phyloP scores from a whole-genome alignment of 2,888 invertebrate genomes.

The Habroteleia sp. region DNA sequence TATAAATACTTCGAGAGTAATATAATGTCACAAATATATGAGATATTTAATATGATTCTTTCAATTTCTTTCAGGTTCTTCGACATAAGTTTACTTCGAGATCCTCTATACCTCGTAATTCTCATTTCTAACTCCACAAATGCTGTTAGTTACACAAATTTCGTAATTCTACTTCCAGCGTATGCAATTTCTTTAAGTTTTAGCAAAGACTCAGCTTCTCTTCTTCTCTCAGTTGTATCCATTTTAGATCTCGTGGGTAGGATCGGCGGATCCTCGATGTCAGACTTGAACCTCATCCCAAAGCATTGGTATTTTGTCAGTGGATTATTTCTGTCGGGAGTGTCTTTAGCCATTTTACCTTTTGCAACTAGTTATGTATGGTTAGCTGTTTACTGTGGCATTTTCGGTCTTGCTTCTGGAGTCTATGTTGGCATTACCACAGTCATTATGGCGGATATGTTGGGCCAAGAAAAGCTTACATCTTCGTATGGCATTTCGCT shows the following conservation, averaged over 20 bases:
- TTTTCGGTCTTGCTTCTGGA: constrained; percentile 92
- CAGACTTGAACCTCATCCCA: constrained; percentile 88
- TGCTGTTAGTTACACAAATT: constrained; percentile 93
- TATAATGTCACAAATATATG: too few species aligned
- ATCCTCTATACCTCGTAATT: constrained; percentile 91
- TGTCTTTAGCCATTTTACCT: constrained; percentile 88
- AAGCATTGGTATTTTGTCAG: constrained; percentile 92
- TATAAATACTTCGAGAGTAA: too few species aligned
- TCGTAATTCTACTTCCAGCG: constrained; percentile 90
- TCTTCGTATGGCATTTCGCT: constrained; percentile 93
- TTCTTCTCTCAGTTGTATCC: constrained; percentile 90
- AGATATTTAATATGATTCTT: too few species aligned
- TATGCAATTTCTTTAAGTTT: constrained; percentile 87
- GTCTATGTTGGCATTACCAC: constrained; percentile 93
- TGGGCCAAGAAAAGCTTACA: constrained; percentile 91
- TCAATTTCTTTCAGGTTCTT: constrained; percentile 86
- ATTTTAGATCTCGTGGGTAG: constrained; percentile 90
- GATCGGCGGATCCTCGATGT: constrained; percentile 92
- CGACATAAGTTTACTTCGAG: constrained; percentile 87
- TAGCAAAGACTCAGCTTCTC: constrained; percentile 87
- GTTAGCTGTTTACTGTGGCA: constrained; percentile 87
- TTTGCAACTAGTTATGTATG: constrained; percentile 85
- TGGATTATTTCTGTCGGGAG: constrained; percentile 89
- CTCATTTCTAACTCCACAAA: constrained; percentile 92
- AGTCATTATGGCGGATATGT: constrained; percentile 93